Evolutionary conservation across 2,113 vertebrate species (phyloP), one percentile per base, ranked within the genome.

Genomic region (Spea bombifrons): DNA sequence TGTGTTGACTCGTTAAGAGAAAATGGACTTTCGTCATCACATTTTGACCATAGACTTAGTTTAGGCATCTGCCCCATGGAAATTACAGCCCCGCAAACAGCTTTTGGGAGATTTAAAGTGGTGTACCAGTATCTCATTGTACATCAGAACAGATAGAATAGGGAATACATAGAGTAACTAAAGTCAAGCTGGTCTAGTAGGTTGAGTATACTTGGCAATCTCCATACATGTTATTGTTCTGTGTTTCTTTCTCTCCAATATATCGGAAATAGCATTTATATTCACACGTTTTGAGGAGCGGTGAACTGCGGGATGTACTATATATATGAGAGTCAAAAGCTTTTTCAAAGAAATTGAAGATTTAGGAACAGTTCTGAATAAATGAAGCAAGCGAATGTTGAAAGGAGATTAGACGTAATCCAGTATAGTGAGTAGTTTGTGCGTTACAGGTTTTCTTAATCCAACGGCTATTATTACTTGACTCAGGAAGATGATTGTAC

Each of bases 401-500:
- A 73, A 73, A 68, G 57, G 78, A 80, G 78, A 80, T 80, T 80
- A 74, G 49, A n/a, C 44, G 7, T 73, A 80, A 80, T 73, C 71
- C 78, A 64, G 7, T 73, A 72, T 52, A 73, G 59, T 66, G 44
- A 80, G 64, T 57, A 48, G 50, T 73, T 73, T 73, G 78, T 45
- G 43, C 64, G 49, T 73, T 73, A 43, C 52, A 44, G 50, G 30
- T 8, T 73, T 71, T 63, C 52, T 44, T 73, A 73, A 80, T 80
- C 78, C 78, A 68, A 49, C 68, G 46, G 43, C 71, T 43, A n/a
- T 59, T 73, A 57, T 52, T 67, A 64, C 65, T 55, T 48, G 61
- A 72, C 7, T 53, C 16, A 57, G 8, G 15, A 48, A 80, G 78
- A 79, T 73, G 67, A 66, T 46, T 73, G 8, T 30, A 16, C 44